These are phyloP conservation scores for Phyllotreta cruciferae DNA, from an alignment of 2,888 invertebrate genomes.

Conservation along the genomic window DNA sequence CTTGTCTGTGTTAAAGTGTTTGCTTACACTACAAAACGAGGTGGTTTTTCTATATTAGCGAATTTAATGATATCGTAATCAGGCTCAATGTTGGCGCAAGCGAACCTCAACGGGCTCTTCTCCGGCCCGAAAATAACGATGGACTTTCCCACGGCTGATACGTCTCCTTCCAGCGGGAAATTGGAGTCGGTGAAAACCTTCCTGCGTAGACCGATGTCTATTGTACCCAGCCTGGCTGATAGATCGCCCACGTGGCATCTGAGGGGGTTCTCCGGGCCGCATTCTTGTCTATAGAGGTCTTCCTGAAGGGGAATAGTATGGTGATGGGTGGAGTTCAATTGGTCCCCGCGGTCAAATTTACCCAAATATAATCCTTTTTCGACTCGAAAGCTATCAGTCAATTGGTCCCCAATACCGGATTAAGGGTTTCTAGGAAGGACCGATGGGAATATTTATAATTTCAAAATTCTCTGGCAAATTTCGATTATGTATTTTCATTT, in stretches of 20 bases:
- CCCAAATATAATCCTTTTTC: too few species aligned
- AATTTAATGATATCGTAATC: constrained; percentile 91
- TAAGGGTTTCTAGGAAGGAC: too few species aligned
- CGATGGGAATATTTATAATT: too few species aligned
- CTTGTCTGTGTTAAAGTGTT: too few species aligned
- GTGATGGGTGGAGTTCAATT: too few species aligned
- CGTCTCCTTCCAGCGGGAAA: constrained; percentile 81
- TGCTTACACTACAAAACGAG: constrained; percentile 85
- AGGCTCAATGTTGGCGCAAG: constrained; percentile 90
- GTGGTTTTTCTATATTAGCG: constrained; percentile 85
- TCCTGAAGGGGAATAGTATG: constrained; percentile 63
- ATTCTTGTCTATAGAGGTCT: constrained; percentile 85
- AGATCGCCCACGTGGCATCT: constrained; percentile 92
- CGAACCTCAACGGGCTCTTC: constrained; percentile 73
- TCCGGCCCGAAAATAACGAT: constrained; percentile 84
- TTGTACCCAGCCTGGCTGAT: constrained; percentile 82
- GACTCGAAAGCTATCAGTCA: too few species aligned
- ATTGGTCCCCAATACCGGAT: too few species aligned
- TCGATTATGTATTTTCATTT: too few species aligned
- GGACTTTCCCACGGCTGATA: constrained; percentile 82
- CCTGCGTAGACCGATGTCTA: constrained; percentile 79
- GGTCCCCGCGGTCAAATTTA: too few species aligned
- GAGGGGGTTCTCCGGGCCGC: constrained; percentile 85
- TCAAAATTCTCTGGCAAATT: too few species aligned
- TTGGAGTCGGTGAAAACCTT: constrained; percentile 85